Percentiles rank a stretch among this genome's conserved stretches.
Evolutionary conservation across 2,113 vertebrate species (phyloP).

Genomic region (Trichechus manatus): DNA sequence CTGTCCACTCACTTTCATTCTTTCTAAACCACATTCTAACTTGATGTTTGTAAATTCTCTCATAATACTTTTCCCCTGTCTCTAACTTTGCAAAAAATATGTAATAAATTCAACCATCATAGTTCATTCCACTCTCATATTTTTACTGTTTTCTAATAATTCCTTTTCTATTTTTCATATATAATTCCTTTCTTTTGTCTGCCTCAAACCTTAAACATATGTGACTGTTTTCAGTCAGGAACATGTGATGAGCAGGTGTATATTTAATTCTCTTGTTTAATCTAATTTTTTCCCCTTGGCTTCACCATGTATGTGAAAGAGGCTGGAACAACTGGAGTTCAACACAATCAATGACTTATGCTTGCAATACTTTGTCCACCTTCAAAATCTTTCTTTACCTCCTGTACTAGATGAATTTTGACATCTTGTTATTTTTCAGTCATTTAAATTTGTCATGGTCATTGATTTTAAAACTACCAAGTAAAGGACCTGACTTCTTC

Average conservation of each 20-base stretch:
- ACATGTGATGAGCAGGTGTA: neutral
- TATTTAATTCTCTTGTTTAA: neutral
- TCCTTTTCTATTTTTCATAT: neutral
- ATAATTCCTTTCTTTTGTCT: neutral
- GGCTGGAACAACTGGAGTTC: neutral
- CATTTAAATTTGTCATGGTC: slow-evolving; percentile 13
- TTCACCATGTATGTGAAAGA: neutral
- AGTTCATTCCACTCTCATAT: neutral
- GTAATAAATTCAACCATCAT: neutral
- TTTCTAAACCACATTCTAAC: neutral
- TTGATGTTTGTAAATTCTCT: neutral
- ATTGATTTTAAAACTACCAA: slow-evolving; percentile 22
- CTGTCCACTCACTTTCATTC: neutral
- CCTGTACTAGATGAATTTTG: neutral
- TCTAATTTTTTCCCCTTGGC: slow-evolving; percentile 44
- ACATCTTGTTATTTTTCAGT: slow-evolving; percentile 56
- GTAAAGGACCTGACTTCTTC: slow-evolving; percentile 43
- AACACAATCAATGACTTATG: neutral
- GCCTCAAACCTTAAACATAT: neutral
- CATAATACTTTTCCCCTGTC: neutral
- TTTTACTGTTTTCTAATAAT: neutral
- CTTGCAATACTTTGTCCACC: neutral
- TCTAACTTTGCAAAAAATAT: slow-evolving; percentile 24
- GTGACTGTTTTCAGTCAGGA: neutral
- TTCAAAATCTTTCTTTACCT: slow-evolving; percentile 57